Evolutionary conservation across 2,888 invertebrate genomes (phyloP).

Genomic region (Calameuta idolon): DNA sequence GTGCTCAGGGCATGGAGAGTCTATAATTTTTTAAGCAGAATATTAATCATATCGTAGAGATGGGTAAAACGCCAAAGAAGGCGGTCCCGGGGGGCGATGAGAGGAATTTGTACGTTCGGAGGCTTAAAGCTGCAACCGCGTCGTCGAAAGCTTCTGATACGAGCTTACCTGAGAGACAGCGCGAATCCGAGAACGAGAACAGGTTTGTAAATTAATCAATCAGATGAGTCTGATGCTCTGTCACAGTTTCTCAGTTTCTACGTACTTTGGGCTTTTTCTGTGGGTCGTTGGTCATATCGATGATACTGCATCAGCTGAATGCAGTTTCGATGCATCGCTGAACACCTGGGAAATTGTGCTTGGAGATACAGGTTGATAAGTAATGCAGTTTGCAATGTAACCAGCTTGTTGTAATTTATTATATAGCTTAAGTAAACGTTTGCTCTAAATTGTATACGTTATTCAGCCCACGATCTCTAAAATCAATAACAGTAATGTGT

Average conservation of each 20-base stretch:
- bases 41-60: slow-evolving; percentile 22
- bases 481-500: background rate
- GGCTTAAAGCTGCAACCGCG: slow-evolving; percentile 53
- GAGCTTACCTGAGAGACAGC: slow-evolving; percentile 48
- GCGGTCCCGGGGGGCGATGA: slow-evolving; percentile 62
- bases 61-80: slow-evolving; percentile 62
- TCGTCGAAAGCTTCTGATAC: slow-evolving; percentile 48
- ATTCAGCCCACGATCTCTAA: background rate
- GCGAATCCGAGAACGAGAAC: slow-evolving; percentile 50
- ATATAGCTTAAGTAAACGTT: background rate
- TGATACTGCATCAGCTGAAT: background rate
- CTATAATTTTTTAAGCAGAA: background rate
- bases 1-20: slow-evolving; percentile 5
- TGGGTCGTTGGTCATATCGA: background rate
- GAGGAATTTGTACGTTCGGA: slow-evolving; percentile 57
- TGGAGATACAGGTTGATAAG: background rate
- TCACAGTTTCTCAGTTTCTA: slow-evolving; percentile 9
- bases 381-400: background rate
- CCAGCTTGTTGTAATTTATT: background rate
- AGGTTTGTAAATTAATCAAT: slow-evolving; percentile 51
- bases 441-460: background rate
- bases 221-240: slow-evolving; percentile 31
- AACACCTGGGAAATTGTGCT: background rate
- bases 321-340: background rate
- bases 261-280: background rate